Evolutionary conservation across 1,140 invertebrate species (phyloP), one percentile per base, ranked within the genome.

Genomic region (Dryas iulia): DNA sequence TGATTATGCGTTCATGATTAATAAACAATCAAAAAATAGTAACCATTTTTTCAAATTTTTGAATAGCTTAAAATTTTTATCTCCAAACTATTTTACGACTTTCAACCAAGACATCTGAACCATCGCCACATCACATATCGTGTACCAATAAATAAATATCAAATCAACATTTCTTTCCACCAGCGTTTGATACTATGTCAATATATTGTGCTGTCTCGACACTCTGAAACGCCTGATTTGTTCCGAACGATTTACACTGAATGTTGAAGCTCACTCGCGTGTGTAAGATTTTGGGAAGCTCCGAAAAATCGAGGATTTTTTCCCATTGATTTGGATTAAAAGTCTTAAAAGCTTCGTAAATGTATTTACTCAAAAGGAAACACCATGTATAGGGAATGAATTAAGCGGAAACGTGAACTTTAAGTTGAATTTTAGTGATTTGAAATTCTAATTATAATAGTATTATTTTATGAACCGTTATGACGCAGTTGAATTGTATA

Each of bases 231-330:
- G 53, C 53, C 53, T 56, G 53, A 56, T 56, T 56, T 56, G 53
- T 56, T 56, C 53, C 53, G 25, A 56, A n/a, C 53, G 53, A 56
- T 56, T 56, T 56, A 26, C 53, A 56, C 53, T 56, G 53, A 56
- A 56, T 56, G 53, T 56, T 24, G 24, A 56, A 56, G 53, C 53
- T 56, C 53, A 56, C 53, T 56, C 24, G 12, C 4, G 53, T 25
- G 53, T 56, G 24, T 56, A 26, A 56, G 53, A 56, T 56, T 56
- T 56, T 56, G 53, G 53, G 39, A 7, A 56, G 53, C 53, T 56
- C 24, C 24, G 53, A 56, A 56, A 54, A 56, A 56, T 56, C 24
- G 24, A 26, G 23, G 53, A 56, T 26, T 24, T 56, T 56, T 26
- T 56, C 11, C n/a, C 18, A 47, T 47, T 47, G 39, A 54, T 54